Percentiles rank a stretch among this genome's conserved stretches.
Evolutionary conservation across 2,888 invertebrate genomes (phyloP).

Genomic region (Cheilosia soror): DNA sequence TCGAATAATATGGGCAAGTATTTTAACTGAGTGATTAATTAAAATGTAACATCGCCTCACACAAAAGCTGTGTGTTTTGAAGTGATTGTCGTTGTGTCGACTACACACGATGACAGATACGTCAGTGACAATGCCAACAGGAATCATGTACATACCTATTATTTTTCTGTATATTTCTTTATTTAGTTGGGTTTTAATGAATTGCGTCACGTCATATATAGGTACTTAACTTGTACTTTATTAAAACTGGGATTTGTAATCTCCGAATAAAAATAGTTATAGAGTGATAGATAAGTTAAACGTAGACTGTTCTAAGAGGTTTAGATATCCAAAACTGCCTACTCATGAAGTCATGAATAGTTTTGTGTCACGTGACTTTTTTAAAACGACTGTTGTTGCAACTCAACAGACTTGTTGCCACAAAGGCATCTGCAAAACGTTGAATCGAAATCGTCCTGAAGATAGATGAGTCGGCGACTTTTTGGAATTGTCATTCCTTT

Average conservation of each 20-base stretch:
- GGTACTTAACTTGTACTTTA: background rate
- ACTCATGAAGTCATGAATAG: too few relatives aligned
- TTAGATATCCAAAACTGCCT: too few relatives aligned
- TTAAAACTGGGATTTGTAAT: background rate
- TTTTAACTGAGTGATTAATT: slow-evolving; percentile 60
- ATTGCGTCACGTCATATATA: slow-evolving; percentile 23
- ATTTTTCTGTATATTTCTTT: background rate
- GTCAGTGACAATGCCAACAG: slow-evolving; percentile 49
- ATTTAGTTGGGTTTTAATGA: background rate
- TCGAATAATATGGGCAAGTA: slow-evolving; percentile 54
- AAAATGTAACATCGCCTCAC: slow-evolving; percentile 47
- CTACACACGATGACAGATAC: slow-evolving; percentile 11
- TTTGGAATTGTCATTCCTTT: too few relatives aligned
- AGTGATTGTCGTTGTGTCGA: slow-evolving; percentile 45
- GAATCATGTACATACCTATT: slow-evolving; percentile 10
- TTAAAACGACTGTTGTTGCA: too few relatives aligned
- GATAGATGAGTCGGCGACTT: too few relatives aligned
- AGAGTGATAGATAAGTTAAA: too few relatives aligned
- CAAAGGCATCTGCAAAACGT: too few relatives aligned
- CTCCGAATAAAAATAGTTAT: too few relatives aligned
- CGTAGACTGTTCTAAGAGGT: too few relatives aligned
- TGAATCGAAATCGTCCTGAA: too few relatives aligned
- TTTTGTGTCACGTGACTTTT: too few relatives aligned
- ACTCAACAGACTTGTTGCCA: too few relatives aligned
- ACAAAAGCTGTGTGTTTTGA: slow-evolving; percentile 16